These are phyloP conservation scores for Anoura caudifer DNA, from an alignment of 2,113 vertebrate species.

Conservation along the genomic window DNA sequence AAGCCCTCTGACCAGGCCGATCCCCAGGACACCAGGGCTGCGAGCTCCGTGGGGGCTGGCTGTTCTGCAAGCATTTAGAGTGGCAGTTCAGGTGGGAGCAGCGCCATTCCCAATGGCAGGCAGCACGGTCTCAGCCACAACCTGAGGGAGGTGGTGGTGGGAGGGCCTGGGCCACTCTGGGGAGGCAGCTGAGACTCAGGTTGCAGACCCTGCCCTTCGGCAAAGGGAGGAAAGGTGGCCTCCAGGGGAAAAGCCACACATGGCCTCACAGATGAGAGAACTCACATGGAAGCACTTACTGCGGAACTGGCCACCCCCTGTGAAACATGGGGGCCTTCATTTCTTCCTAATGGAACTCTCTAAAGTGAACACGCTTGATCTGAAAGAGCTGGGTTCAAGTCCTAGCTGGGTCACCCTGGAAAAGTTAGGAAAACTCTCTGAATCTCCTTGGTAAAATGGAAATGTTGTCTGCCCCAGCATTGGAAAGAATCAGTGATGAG, in stretches of 20 bases:
- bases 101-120: neutral
- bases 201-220: neutral
- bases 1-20: neutral
- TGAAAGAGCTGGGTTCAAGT: neutral
- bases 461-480: neutral
- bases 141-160: neutral
- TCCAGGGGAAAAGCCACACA: neutral
- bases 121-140: neutral
- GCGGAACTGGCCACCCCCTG: neutral
- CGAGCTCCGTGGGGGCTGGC: neutral
- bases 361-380: neutral
- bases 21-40: neutral
- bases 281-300: neutral
- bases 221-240: neutral
- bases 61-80: neutral
- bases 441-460: neutral
- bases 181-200: neutral
- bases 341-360: neutral
- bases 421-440: neutral
- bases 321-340: neutral
- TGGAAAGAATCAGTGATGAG: neutral
- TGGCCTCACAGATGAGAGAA: neutral
- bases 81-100: neutral
- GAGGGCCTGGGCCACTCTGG: neutral
- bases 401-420: neutral